Percentiles rank a stretch among this genome's conserved stretches.
phyloP scores from a whole-genome alignment of 1,140 invertebrate species.

The Ruditapes philippinarum region DNA sequence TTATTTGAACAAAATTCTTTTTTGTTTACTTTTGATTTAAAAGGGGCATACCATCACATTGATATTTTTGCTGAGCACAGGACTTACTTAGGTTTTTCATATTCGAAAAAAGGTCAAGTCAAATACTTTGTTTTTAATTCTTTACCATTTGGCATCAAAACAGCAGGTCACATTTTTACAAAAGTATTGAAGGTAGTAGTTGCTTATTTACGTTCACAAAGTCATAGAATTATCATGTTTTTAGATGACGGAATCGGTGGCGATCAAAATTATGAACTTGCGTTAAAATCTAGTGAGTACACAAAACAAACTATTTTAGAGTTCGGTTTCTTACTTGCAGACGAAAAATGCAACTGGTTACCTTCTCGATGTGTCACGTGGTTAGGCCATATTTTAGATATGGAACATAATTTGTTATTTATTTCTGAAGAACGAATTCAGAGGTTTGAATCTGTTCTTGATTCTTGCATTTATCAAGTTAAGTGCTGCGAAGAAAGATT shows the following conservation, averaged over 20 bases:
- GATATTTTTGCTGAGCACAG: slow-evolving; percentile 60
- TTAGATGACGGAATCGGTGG: slow-evolving; percentile 67
- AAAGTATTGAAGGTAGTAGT: slow-evolving; percentile 62
- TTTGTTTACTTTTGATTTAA: slow-evolving; percentile 65
- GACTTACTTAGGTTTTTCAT: slow-evolving; percentile 60
- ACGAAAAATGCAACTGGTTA: slow-evolving; percentile 55
- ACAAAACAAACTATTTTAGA: background rate
- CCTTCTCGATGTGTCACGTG: slow-evolving; percentile 8
- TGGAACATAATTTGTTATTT: slow-evolving; percentile 2
- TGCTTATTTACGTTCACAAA: slow-evolving; percentile 27
- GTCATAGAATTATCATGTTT: slow-evolving; percentile 65
- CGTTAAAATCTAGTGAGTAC: background rate
- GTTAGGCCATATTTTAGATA: slow-evolving; percentile 52
- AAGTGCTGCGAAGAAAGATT: background rate
- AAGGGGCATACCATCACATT: slow-evolving; percentile 58
- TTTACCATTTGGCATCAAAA: slow-evolving; percentile 63
- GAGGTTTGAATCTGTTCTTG: background rate
- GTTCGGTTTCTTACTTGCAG: slow-evolving; percentile 57
- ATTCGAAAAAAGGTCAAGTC: background rate
- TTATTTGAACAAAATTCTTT: slow-evolving; percentile 47
- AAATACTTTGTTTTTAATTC: slow-evolving; percentile 65
- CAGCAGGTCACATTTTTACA: slow-evolving; percentile 61
- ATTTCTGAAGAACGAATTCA: slow-evolving; percentile 39
- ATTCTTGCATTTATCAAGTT: background rate
- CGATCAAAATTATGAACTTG: slow-evolving; percentile 3